Evolutionary conservation across 2,113 vertebrate species (phyloP), one percentile per base, ranked within the genome.

Genomic region (Entomyzon cyanotis): DNA sequence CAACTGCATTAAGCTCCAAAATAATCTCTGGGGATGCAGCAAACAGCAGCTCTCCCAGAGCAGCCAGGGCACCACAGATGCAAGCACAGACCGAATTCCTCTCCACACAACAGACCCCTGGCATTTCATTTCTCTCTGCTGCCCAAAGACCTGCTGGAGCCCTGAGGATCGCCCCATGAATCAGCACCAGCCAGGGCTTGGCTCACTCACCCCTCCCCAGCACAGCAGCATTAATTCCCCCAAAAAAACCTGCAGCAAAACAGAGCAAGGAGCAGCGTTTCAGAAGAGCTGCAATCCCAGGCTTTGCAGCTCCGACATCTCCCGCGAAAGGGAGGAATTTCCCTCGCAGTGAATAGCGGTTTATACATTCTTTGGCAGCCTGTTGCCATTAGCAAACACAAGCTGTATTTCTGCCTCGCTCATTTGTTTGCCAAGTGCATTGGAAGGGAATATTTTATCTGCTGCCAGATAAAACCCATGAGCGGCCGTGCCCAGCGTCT

Each of bases 21-120:
- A 60, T 42, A 7, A 55, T 18, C 65, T 15, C 0, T n/a, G 33
- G 5, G 5, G 41, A 15, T 0, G 14, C 58, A 75, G 79, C 19
- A 24, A 74, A 83, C 69, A 84, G 58, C 49, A 50, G 39, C 1
- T 55, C 65, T 56, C 25, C 65, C 56, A 24, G 69, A 60, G 71
- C 0, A 0, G 50, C 27, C 0, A 0, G 53, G n/a, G 46, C 46
- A 28, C 52, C 4, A 5, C 2, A 3, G 62, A 50, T 5, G 0
- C 47, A 14, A 16, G 16, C 81, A 41, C 62, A 56, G 50, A 21
- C 8, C 33, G 2, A 1, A 35, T 18, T 44, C 42, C 68, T 27
- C 8, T 1, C 63, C 41, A 0, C 2, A 1, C 71, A 18, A 1
- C 49, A 67, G 30, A 86, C 28, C 55, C 37, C 47, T 28, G 65